Evolutionary conservation across 2,113 vertebrate species (phyloP).

Genomic region (Lagopus muta): DNA sequence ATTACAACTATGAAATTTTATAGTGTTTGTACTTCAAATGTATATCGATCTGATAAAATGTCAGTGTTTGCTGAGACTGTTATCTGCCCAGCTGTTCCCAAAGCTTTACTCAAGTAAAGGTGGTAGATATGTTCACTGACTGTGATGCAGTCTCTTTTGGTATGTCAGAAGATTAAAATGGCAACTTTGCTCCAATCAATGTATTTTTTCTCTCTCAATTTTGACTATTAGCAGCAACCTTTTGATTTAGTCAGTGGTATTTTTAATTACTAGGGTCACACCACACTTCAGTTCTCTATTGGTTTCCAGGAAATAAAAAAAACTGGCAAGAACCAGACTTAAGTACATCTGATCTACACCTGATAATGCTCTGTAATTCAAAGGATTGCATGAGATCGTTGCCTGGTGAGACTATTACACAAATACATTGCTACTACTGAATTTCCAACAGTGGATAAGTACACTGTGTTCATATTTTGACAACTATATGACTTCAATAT

Average conservation of each 20-base stretch:
- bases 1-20: neutral
- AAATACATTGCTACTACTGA: neutral
- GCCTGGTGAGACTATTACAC: neutral
- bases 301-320: neutral
- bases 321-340: neutral
- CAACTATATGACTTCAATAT: neutral
- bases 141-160: neutral
- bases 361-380: neutral
- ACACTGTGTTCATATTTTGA: neutral
- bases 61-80: fast-evolving
- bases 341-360: neutral
- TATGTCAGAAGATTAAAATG: neutral
- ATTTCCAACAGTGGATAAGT: neutral
- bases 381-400: neutral
- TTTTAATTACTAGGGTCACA: neutral
- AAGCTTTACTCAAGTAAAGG: neutral
- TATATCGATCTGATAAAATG: neutral
- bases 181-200: neutral
- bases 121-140: neutral
- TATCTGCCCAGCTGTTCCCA: neutral
- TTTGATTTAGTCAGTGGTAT: neutral
- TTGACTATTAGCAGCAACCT: neutral
- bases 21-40: neutral
- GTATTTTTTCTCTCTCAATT: neutral
- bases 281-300: neutral